These are phyloP conservation scores for Naja naja DNA, from an alignment of 2,113 vertebrate genomes.

Conservation along the genomic window DNA sequence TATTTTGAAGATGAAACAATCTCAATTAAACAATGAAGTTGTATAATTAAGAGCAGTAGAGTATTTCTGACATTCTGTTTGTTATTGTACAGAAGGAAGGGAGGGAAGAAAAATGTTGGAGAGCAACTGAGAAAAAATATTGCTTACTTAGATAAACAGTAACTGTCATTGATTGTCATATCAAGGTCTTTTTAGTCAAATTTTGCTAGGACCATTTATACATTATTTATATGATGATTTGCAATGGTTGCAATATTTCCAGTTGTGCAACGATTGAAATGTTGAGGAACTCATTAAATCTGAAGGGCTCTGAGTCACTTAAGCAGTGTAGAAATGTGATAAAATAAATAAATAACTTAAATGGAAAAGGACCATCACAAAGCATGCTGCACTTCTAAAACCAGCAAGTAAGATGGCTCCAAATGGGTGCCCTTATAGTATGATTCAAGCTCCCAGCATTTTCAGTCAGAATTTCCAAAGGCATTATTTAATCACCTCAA, in stretches of 20 bases:
- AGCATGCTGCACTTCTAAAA: background rate
- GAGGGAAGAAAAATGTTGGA: background rate
- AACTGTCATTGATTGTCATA: background rate
- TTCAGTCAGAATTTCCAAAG: background rate
- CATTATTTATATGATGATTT: background rate
- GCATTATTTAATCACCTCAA: background rate
- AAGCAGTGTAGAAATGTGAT: background rate
- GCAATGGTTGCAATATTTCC: background rate
- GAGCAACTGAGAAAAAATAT: background rate
- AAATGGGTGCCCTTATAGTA: background rate
- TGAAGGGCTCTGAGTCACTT: background rate
- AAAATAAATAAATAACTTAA: background rate
- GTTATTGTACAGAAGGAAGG: background rate
- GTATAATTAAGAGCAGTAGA: background rate
- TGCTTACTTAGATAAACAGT: background rate
- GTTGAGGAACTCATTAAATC: background rate
- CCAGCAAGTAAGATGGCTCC: background rate
- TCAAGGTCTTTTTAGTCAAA: background rate
- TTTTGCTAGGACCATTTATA: background rate
- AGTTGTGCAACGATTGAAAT: background rate
- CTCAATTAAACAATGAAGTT: background rate
- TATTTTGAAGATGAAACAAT: background rate
- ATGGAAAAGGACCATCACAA: background rate
- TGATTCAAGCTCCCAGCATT: background rate
- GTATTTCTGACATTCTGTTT: background rate